These are phyloP conservation scores for Catharus ustulatus DNA, from an alignment of 2,797 vertebrate genomes.

Conservation along the genomic window DNA sequence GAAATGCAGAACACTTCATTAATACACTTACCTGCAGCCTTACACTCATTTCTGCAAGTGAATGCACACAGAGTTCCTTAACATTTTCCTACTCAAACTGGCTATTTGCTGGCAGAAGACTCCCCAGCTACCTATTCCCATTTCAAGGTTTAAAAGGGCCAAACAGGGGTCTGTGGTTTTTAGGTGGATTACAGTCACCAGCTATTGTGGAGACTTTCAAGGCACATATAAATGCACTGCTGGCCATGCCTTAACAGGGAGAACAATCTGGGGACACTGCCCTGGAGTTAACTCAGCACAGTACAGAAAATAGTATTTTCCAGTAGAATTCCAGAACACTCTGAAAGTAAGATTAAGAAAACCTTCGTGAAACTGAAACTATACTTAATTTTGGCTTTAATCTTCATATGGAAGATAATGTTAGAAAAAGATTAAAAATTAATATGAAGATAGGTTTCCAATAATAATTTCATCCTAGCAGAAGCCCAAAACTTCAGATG, in stretches of 20 bases:
- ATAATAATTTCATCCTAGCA: not conserved
- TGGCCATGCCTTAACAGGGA: not conserved
- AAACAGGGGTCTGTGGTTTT: not conserved
- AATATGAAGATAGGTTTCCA: not conserved
- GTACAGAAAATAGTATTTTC: not conserved
- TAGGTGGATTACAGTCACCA: not conserved
- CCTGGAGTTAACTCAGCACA: not conserved
- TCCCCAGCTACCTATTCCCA: not conserved
- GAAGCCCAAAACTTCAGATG: constrained; percentile 8
- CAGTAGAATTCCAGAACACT: not conserved
- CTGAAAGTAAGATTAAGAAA: constrained; percentile 16
- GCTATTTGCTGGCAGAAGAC: not conserved
- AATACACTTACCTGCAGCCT: constrained; percentile 34
- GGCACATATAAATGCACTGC: not conserved
- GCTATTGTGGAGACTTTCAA: not conserved
- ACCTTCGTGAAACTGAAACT: not conserved
- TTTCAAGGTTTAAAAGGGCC: not conserved
- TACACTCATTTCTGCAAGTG: not conserved
- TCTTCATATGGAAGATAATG: constrained; percentile 27
- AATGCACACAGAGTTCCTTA: not conserved
- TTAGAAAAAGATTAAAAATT: constrained; percentile 38
- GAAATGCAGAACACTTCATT: not conserved
- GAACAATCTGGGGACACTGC: not conserved
- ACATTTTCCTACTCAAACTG: not conserved
- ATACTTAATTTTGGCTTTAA: constrained; percentile 21